These are phyloP conservation scores for Stramonita haemastoma DNA, from an alignment of 2,888 invertebrate species.

Conservation along the genomic window DNA sequence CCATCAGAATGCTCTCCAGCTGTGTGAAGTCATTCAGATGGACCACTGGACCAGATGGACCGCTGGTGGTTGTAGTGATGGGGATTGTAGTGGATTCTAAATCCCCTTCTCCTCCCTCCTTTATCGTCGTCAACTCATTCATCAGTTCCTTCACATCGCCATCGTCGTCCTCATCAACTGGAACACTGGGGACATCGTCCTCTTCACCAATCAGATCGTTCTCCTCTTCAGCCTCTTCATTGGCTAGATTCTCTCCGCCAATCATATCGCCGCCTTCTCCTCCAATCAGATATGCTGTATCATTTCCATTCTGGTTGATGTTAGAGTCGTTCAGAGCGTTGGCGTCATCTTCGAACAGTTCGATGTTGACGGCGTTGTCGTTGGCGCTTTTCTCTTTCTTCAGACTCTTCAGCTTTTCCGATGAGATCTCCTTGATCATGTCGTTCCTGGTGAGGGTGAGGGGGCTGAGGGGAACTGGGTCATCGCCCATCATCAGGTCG, in stretches of 20 bases:
- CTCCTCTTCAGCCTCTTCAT: neutral
- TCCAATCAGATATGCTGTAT: neutral
- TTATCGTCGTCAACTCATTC: neutral
- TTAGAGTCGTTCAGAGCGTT: too few relatives aligned
- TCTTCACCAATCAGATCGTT: neutral
- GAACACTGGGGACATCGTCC: neutral
- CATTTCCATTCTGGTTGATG: neutral
- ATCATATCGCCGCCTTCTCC: neutral
- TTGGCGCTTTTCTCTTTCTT: neutral
- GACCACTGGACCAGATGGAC: constrained; percentile 48
- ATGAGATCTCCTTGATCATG: neutral
- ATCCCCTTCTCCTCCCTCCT: neutral
- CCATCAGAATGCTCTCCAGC: constrained; percentile 58
- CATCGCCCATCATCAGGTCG: constrained; percentile 22
- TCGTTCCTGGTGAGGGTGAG: neutral
- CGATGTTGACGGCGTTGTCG: neutral
- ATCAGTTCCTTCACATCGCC: neutral
- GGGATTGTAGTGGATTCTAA: neutral
- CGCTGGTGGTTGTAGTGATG: neutral
- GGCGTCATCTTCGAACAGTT: neutral
- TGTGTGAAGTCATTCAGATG: constrained; percentile 58
- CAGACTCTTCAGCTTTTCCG: neutral
- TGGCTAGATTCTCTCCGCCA: neutral
- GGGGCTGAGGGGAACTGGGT: neutral
- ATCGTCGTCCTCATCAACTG: neutral